Percentiles rank a stretch among this genome's conserved stretches.
Conservation (phyloP, 2,113 vertebrate species). For the Heloderma charlesbogerti region DNA sequence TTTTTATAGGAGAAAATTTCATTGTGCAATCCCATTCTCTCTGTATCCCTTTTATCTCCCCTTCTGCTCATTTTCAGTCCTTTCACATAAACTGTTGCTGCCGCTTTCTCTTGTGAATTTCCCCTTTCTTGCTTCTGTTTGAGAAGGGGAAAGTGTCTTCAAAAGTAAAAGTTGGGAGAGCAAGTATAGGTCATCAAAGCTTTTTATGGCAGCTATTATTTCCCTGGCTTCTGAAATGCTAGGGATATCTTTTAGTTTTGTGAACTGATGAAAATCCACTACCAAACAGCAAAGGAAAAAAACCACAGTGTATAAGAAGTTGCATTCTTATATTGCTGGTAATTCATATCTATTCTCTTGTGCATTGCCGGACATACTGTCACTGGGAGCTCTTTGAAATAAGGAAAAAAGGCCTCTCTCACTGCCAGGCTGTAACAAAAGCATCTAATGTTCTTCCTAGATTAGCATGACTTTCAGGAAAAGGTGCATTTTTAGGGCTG, state of each 20-base stretch:
- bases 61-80: slow-evolving; percentile 82
- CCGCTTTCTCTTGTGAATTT: slow-evolving; percentile 48
- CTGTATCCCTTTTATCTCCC: slow-evolving; percentile 76
- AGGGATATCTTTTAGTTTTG: slow-evolving; percentile 54
- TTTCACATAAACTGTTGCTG: slow-evolving; percentile 70
- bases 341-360: slow-evolving; percentile 49
- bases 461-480: slow-evolving; percentile 63
- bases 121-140: slow-evolving; percentile 61
- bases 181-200: slow-evolving; percentile 2
- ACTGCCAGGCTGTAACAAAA: slow-evolving; percentile 47
- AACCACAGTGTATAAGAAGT: slow-evolving; percentile 18
- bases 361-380: slow-evolving; percentile 51
- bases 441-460: slow-evolving; percentile 52
- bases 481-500: slow-evolving; percentile 46
- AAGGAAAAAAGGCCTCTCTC: slow-evolving; percentile 63
- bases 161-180: slow-evolving; percentile 32
- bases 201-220: slow-evolving; percentile 63
- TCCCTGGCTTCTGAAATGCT: slow-evolving; percentile 39
- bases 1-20: slow-evolving; percentile 77
- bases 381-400: slow-evolving; percentile 42
- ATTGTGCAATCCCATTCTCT: slow-evolving; percentile 70
- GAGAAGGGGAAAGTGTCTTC: slow-evolving; percentile 54
- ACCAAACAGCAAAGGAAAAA: not conserved
- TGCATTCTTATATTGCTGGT: slow-evolving; percentile 16
- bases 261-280: slow-evolving; percentile 53